Base-by-base conservation (phyloP, 1,140 invertebrate genomes). In the Cotesia chilonis region DNA sequence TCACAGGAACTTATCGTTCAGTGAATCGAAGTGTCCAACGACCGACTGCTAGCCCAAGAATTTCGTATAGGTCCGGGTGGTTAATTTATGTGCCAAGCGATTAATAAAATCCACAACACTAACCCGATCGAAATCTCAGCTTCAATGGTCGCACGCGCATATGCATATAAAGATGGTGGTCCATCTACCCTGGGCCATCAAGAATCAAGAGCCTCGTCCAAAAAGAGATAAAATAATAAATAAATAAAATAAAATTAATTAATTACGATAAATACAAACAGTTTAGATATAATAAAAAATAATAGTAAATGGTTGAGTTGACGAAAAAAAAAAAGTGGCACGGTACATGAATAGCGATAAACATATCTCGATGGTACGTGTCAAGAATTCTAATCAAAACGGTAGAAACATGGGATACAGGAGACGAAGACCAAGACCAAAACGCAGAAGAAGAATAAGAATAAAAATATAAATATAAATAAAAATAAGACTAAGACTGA, bases 311-410 rank as follows among this genome's bases (percentile, higher is more conserved):
- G 7, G 41, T 41, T 28, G 28, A 2, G 17, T 9, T 12, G 41
- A 17, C 14, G 35, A 41, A 41, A 41, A 69, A 6, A 6, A 14
- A 28, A 61, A 47, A 55, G 52, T 74, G 54, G 52, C 28, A 59
- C 10, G 37, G 52, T 65, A 35, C 63, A 57, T 10, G 61, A 17
- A n/a, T 51, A 17, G 14, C 63, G 65, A 76, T 76, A 74, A 74
- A 74, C 70, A 67, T 74, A 74, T 76, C 73, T 54, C 41, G 37
- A 78, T 47, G 41, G 41, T 47, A 84, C 82, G 82, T 81, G 81
- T 83, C 83, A 84, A 80, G 83, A 84, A 85, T 84, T 76, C 81
- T 84, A 85, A 85, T 85, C 81, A 84, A 84, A 84, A 83, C 79
- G 80, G 82, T 65, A 61, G 10, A 80, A 78, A 80, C 41, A 47